Base-by-base conservation (phyloP, 1,140 invertebrate species). In the Drosophila nasuta region DNA sequence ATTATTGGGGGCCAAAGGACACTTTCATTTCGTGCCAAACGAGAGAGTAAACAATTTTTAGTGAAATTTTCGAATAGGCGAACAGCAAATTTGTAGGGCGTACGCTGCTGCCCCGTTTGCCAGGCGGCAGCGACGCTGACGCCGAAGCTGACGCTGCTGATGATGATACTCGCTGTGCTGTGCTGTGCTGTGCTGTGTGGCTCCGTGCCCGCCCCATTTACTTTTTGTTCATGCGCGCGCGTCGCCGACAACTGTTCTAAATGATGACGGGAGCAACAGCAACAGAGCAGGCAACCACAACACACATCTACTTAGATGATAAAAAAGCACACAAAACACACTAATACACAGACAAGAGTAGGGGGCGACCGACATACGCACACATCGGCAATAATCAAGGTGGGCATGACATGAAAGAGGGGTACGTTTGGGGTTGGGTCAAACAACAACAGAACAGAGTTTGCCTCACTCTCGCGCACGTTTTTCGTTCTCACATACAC, bases 11-110 rank as follows among this genome's bases (percentile, higher is more conserved):
- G 72, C 72, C 58, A 88, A 83, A 87, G 83, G 83, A 89, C 82
- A 91, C 89, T 91, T 91, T 91, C 90, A 91, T 91, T 91, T 90
- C 76, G 60, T 79, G 74, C 77, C 77, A 77, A 78, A 73, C 80
- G 85, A 89, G 91, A 92, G 91, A 92, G 91, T 91, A 89, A 92
- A 92, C 91, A 92, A 92, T 91, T 92, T 91, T 92, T 92, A 92
- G 91, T 91, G 91, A 92, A 92, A 92, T 92, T 92, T 92, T 87
- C 79, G 75, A 92, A 87, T 92, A 92, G 91, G 91, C 86, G 91
- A 92, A 91, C 91, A 92, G 87, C 85, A 88, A 88, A 79, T 81
- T 86, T 52, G 79, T 79, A 88, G 79, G 82, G 87, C 79, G 71
- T 69, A 45, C 49, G 75, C 71, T 79, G 79, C 69, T 66, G 57